These are phyloP conservation scores for Myotis davidii DNA, from an alignment of 2,113 vertebrate genomes.

Conservation along the genomic window DNA sequence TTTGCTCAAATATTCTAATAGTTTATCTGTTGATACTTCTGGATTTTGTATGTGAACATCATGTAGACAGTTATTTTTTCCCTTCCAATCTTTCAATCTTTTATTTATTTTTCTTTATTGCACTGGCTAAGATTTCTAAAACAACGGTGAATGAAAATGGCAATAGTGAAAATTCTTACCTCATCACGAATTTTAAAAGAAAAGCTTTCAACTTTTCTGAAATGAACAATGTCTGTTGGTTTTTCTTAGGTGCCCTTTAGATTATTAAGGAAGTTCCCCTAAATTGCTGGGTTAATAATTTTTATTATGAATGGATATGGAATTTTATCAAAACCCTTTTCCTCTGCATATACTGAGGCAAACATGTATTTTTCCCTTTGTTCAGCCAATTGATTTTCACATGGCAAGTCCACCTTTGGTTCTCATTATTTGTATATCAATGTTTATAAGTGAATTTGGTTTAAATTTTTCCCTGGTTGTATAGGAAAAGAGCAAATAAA, in stretches of 20 bases:
- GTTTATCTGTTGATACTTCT: background rate
- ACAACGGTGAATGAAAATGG: background rate
- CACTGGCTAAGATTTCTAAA: background rate
- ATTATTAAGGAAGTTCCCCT: background rate
- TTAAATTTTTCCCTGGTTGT: background rate
- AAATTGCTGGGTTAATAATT: background rate
- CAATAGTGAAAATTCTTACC: constrained; percentile 7
- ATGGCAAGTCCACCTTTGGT: background rate
- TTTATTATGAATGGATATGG: background rate
- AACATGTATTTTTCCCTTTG: background rate
- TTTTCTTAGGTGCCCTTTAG: background rate
- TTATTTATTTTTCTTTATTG: background rate
- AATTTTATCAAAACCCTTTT: background rate
- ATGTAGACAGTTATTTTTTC: background rate
- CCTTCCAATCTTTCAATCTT: background rate
- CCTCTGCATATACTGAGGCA: background rate
- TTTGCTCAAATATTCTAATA: background rate
- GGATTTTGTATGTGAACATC: background rate
- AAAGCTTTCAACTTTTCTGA: background rate
- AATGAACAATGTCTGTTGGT: background rate
- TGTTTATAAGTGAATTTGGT: background rate
- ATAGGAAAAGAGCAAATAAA: background rate
- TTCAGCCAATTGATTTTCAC: background rate
- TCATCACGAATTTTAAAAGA: background rate
- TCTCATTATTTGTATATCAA: background rate